A percentile compares a stretch with the other conserved stretches of the same genome.
Evolutionary conservation across 1,140 invertebrate genomes (phyloP).

Genomic region (Diorhabda elongata): DNA sequence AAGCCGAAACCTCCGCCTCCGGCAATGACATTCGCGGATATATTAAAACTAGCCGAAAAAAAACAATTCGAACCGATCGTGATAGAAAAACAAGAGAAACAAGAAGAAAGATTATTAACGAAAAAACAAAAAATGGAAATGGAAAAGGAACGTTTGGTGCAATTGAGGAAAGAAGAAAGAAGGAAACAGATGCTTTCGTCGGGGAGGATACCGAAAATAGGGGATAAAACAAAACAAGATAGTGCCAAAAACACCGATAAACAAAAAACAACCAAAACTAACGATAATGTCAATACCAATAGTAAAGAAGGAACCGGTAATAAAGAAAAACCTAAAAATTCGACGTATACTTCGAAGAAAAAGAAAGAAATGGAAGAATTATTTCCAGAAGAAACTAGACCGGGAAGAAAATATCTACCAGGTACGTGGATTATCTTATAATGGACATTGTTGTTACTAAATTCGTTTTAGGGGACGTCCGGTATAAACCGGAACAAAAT

Average conservation of each 20-base stretch:
- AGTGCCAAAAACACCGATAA: background rate
- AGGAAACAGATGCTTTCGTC: constrained; percentile 32
- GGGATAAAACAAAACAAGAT: constrained; percentile 12
- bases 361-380: background rate
- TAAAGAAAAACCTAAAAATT: background rate
- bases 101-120: constrained; percentile 71
- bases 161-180: constrained; percentile 53
- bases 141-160: constrained; percentile 56
- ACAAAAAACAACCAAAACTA: constrained; percentile 5
- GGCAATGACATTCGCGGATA: constrained; percentile 63
- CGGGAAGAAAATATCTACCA: constrained; percentile 16
- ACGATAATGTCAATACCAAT: background rate
- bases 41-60: constrained; percentile 75
- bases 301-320: constrained; percentile 1
- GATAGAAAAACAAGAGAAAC: constrained; percentile 55
- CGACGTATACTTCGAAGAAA: background rate
- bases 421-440: background rate
- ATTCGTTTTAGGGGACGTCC: constrained; percentile 8
- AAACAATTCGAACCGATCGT: constrained; percentile 76
- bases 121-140: constrained; percentile 74
- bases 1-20: constrained; percentile 61
- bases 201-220: constrained; percentile 26
- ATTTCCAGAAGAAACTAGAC: constrained; percentile 1
- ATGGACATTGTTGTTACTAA: background rate
- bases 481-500: constrained; percentile 14